Percentiles rank a stretch among this genome's conserved stretches.
phyloP scores from a whole-genome alignment of 23 tunicate genomes.

The Trididemnum nubilum region DNA sequence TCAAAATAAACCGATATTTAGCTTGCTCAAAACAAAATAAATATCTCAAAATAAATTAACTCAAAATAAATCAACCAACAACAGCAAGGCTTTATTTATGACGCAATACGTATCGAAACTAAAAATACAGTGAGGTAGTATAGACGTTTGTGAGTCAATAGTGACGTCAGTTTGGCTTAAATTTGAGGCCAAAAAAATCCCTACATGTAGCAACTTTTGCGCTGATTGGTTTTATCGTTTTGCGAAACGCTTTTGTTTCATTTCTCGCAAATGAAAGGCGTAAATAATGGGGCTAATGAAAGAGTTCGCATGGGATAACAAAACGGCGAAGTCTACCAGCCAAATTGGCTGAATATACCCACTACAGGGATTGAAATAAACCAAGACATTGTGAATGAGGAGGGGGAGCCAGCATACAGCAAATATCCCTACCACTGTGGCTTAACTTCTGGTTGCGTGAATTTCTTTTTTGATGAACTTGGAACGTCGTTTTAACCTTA shows the following conservation, averaged over 20 bases:
- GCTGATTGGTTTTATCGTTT: not conserved
- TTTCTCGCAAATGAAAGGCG: constrained; percentile 3
- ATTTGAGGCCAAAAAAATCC: no score
- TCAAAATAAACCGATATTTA: no score
- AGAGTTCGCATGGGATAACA: constrained; percentile 80
- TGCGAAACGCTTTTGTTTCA: constrained; percentile 3
- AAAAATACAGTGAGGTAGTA: no score
- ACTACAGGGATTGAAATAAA: constrained; percentile 31
- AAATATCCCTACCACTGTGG: constrained; percentile 63
- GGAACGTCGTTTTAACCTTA: not conserved
- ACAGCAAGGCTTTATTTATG: no score
- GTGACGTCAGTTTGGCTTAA: no score
- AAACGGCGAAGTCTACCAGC: not conserved
- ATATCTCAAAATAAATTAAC: no score
- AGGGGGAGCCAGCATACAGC: constrained; percentile 90
- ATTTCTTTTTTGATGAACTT: constrained; percentile 51
- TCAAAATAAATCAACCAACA: no score
- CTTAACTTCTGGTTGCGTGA: constrained; percentile 67
- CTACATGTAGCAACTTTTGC: no score
- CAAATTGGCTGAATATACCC: constrained; percentile 40
- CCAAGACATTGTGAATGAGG: constrained; percentile 48
- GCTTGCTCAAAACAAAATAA: no score
- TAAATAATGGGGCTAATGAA: no score
- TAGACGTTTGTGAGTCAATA: no score
- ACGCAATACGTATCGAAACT: no score